phyloP scores from a whole-genome alignment of 2,888 invertebrate genomes.

The Chydorus sphaericus region DNA sequence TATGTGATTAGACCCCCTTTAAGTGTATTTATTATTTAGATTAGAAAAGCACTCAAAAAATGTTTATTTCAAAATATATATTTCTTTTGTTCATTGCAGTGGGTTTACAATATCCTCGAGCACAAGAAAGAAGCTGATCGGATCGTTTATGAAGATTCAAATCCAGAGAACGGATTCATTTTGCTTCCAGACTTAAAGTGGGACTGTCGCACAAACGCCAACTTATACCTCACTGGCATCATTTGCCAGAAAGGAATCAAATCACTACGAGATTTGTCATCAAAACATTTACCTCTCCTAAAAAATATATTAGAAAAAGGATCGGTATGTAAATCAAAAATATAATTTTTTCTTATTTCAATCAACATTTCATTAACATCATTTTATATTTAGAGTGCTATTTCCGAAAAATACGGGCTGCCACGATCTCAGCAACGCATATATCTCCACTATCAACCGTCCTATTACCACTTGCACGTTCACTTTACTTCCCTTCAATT shows the following conservation, averaged over 20 bases:
- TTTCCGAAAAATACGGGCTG: slow-evolving; percentile 60
- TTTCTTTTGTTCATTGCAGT: no score
- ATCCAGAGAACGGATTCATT: slow-evolving; percentile 67
- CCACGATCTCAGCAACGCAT: slow-evolving; percentile 54
- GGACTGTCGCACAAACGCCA: slow-evolving; percentile 62
- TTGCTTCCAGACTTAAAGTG: slow-evolving; percentile 91
- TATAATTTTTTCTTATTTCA: background rate
- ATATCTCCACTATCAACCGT: slow-evolving; percentile 90
- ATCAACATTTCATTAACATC: slow-evolving; percentile 24
- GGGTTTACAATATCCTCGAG: slow-evolving; percentile 92
- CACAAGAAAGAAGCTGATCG: slow-evolving; percentile 80
- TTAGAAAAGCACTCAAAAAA: background rate
- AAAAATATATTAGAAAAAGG: slow-evolving; percentile 49
- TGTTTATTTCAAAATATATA: slow-evolving; percentile 19
- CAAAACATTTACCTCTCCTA: slow-evolving; percentile 60
- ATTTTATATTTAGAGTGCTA: slow-evolving; percentile 42
- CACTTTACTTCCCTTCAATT: slow-evolving; percentile 72
- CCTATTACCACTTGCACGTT: slow-evolving; percentile 90
- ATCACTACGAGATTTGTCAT: slow-evolving; percentile 69
- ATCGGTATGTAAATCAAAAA: background rate
- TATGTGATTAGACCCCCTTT: no score
- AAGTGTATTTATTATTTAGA: background rate
- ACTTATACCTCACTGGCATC: slow-evolving; percentile 73
- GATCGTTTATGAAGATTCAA: slow-evolving; percentile 64
- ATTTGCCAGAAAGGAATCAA: slow-evolving; percentile 54